phyloP scores from a whole-genome alignment of 2,888 invertebrate genomes.

The Acleris sparsana region DNA sequence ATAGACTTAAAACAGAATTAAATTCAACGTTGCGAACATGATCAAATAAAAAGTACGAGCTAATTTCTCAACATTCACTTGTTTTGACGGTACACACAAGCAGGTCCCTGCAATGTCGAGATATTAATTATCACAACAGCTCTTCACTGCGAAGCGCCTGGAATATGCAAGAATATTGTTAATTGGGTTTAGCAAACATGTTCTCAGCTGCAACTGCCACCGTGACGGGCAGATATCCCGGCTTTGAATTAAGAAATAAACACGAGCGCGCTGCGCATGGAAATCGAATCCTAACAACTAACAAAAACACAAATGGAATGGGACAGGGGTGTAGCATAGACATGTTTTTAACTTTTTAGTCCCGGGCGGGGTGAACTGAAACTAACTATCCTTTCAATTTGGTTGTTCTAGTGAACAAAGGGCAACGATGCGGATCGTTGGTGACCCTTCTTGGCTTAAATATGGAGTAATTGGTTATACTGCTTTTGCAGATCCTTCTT shows the following conservation, averaged over 20 bases:
- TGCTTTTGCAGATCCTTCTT: not conserved
- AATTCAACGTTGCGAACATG: too few species aligned
- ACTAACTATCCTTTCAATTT: constrained; percentile 25
- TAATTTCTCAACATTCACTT: too few species aligned
- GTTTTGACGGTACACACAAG: constrained; percentile 1
- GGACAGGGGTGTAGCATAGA: constrained; percentile 15
- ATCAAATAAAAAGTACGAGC: too few species aligned
- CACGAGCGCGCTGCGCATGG: not conserved
- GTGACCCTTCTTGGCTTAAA: constrained; percentile 22
- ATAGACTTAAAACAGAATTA: too few species aligned
- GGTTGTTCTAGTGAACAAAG: constrained; percentile 24
- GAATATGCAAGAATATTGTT: constrained; percentile 18
- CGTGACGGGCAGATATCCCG: constrained; percentile 5
- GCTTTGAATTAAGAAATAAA: constrained; percentile 20
- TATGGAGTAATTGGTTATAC: constrained; percentile 27
- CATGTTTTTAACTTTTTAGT: constrained; percentile 12
- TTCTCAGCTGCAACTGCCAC: constrained; percentile 10
- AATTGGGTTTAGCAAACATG: constrained; percentile 12
- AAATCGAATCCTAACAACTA: constrained; percentile 22
- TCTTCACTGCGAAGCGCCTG: constrained; percentile 10
- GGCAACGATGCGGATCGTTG: constrained; percentile 20
- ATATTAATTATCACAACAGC: constrained; percentile 16
- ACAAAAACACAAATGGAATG: constrained; percentile 14
- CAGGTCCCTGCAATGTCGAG: constrained; percentile 18
- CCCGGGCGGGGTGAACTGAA: constrained; percentile 17